A percentile compares a stretch with the other conserved stretches of the same genome.
Conservation (phyloP, 2,888 invertebrate species). For the Podabrus alpinus region DNA sequence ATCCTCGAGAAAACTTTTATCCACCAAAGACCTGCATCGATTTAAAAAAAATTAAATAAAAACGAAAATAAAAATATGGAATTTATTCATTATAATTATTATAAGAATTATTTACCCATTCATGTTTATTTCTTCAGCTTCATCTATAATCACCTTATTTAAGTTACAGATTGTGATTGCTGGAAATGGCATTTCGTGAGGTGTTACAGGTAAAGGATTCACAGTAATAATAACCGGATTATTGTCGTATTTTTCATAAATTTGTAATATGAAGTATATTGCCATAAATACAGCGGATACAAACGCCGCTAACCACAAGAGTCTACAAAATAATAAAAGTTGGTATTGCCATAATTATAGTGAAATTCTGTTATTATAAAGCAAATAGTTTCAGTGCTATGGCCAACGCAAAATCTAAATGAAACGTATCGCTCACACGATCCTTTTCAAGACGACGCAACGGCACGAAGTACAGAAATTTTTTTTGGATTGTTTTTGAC, state of each 20-base stretch:
- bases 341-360: background rate
- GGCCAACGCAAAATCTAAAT: too few species aligned
- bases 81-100: background rate
- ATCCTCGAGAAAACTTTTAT: background rate
- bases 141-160: constrained; percentile 73
- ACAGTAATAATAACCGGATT: constrained; percentile 80
- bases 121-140: constrained; percentile 58
- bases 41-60: background rate
- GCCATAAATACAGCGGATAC: constrained; percentile 67
- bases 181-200: constrained; percentile 77
- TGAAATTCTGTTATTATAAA: background rate
- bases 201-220: constrained; percentile 70
- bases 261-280: constrained; percentile 70
- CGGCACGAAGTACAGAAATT: too few species aligned
- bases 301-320: constrained; percentile 75
- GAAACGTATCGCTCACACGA: too few species aligned
- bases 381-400: background rate
- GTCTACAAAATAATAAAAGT: constrained; percentile 50
- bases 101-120: constrained; percentile 43
- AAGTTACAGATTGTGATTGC: constrained; percentile 84
- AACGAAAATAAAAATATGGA: background rate
- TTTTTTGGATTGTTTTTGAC: too few species aligned
- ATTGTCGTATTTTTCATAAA: constrained; percentile 73
- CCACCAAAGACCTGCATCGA: background rate
- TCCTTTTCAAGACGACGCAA: too few species aligned